A percentile compares a stretch with the other conserved stretches of the same genome.
Conservation (phyloP, 2,888 invertebrate species). For the Drosophila picticornis region DNA sequence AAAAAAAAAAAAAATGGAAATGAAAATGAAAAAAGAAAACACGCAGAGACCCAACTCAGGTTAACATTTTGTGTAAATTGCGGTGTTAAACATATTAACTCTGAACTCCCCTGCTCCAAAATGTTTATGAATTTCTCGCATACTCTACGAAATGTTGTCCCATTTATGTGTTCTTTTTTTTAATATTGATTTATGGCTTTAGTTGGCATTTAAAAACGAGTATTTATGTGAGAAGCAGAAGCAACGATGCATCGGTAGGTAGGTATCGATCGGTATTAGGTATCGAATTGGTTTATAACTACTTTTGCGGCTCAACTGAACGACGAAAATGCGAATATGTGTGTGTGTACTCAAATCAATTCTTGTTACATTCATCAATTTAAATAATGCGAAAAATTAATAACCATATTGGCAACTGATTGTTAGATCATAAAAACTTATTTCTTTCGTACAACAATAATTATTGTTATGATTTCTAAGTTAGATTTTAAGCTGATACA, state of each 20-base stretch:
- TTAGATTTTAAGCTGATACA: constrained; percentile 31
- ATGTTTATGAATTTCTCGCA: constrained; percentile 22
- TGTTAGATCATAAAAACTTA: constrained; percentile 42
- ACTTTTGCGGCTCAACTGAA: constrained; percentile 12
- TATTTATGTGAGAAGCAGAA: constrained; percentile 39
- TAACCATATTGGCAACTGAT: constrained; percentile 42
- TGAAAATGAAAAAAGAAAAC: neutral
- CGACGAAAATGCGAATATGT: constrained; percentile 67
- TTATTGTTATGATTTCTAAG: constrained; percentile 41
- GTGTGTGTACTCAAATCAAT: constrained; percentile 64
- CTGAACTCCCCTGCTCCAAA: constrained; percentile 27
- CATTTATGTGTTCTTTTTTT: constrained; percentile 4
- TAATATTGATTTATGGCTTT: constrained; percentile 20
- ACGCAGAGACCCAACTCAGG: constrained; percentile 18
- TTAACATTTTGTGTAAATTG: constrained; percentile 59
- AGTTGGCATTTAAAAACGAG: constrained; percentile 2
- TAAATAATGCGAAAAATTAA: neutral
- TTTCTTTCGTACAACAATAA: constrained; percentile 66
- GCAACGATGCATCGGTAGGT: constrained; percentile 81
- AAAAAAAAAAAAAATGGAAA: constrained; percentile 3
- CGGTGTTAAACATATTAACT: constrained; percentile 66
- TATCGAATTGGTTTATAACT: constrained; percentile 24
- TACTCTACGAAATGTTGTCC: constrained; percentile 3
- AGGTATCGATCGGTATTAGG: constrained; percentile 61
- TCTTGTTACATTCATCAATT: constrained; percentile 31